Conservation (phyloP, 2,797 vertebrate genomes). For the Silurus aristotelis region DNA sequence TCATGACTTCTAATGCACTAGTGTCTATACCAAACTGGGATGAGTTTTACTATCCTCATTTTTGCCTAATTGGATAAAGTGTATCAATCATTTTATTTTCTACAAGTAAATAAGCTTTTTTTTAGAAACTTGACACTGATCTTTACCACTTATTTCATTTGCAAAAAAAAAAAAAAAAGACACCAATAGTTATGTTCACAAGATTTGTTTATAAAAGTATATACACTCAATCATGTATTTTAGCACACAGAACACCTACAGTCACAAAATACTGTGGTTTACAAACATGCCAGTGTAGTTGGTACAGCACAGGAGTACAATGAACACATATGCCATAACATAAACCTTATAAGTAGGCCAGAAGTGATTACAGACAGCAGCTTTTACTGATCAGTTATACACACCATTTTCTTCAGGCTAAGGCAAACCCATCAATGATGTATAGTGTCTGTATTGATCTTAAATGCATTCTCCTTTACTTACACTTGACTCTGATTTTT, state of each 20-base stretch:
- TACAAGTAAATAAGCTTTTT: not conserved
- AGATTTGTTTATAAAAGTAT: slow-evolving; percentile 38
- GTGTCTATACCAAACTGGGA: not conserved
- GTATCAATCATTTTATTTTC: not conserved
- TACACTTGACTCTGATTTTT: not conserved
- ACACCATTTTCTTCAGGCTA: not conserved
- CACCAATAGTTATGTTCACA: not conserved
- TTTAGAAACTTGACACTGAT: not conserved
- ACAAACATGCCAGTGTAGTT: not conserved
- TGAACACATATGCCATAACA: not conserved
- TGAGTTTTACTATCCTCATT: not conserved
- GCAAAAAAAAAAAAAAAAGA: not conserved
- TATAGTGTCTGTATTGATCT: not conserved
- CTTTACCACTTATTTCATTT: not conserved
- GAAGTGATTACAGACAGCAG: not conserved
- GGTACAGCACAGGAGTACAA: not conserved
- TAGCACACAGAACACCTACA: not conserved
- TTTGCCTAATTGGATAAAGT: not conserved
- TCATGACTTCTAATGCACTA: not conserved
- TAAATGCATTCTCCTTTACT: not conserved
- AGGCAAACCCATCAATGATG: not conserved
- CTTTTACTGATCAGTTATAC: not conserved
- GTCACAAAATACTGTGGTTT: not conserved
- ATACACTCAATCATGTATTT: slow-evolving; percentile 28
- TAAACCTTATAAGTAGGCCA: not conserved